Evolutionary conservation across 2,888 invertebrate species (phyloP), one percentile per base, ranked within the genome.

Genomic region (Calameuta pallipes): DNA sequence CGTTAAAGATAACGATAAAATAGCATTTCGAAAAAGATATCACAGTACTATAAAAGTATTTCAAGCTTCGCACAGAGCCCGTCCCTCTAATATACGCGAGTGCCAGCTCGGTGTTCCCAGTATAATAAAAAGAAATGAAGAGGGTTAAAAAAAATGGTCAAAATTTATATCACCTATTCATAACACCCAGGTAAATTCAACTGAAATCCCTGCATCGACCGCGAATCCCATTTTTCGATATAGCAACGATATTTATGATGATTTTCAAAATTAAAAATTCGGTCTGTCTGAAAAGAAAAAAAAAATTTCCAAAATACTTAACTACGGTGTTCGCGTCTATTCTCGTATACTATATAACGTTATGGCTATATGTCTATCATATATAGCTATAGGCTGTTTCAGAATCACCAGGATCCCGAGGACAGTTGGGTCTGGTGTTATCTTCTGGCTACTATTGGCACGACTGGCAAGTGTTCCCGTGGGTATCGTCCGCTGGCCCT

Each of bases 361-460:
- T 41, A 41, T 41, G 15, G 15, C 41, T 15, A 41, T 41, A 41
- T 4, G 41, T 41, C 41, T 41, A 41, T 41, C 12, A 12, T 15
- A 12, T 15, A 41, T 41, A 41, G 41, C 41, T 41, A 41, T 15
- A 41, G 41, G 41, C 41, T 15, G 41, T 41, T 41, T 15, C 41
- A 15, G 15, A 41, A 41, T 41, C 15, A 41, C 41, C 41, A 41
- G 41, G 41, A 41, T 15, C 41, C 41, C 15, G 41, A 41, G 41
- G 80, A 84, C 82, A 74, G 81, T 78, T 82, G 79, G 83, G 80
- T 83, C 13, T 81, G 80, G 81, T 81, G 76, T 82, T 85, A 86
- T 86, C 86, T 85, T 81, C 77, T 78, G 77, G 80, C 79, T 78
- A 81, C 83, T 82, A 87, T 86, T 85, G 86, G 86, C 86, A 86